These are phyloP conservation scores for Cheirogaleus major DNA, from an alignment of 2,797 vertebrate species.

Conservation along the genomic window DNA sequence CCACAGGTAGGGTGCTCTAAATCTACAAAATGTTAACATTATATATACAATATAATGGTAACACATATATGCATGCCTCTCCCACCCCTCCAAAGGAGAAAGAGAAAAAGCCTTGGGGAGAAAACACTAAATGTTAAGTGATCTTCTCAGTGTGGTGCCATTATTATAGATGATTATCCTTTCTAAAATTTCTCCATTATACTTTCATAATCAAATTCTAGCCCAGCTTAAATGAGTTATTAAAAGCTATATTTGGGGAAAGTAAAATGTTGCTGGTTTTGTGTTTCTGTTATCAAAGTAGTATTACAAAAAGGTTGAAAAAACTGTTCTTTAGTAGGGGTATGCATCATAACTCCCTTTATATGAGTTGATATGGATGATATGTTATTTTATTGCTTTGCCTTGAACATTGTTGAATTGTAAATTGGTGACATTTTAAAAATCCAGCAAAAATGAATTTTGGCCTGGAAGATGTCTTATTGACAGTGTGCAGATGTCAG, in stretches of 20 bases:
- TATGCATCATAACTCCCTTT: not conserved
- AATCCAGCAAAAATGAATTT: not conserved
- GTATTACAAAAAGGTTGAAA: not conserved
- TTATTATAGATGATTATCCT: not conserved
- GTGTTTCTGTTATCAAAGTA: conserved; percentile 33
- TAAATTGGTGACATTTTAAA: not conserved
- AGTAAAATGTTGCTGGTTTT: not conserved
- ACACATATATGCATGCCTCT: not conserved
- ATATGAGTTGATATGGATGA: not conserved
- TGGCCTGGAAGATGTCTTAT: not conserved
- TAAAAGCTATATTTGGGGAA: not conserved
- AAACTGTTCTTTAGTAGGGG: not conserved
- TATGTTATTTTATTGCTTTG: not conserved
- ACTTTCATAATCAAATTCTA: conserved; percentile 21
- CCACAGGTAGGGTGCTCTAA: not conserved
- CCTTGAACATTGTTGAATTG: not conserved
- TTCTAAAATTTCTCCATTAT: not conserved
- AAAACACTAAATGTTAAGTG: not conserved
- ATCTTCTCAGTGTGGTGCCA: not conserved
- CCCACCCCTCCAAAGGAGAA: not conserved
- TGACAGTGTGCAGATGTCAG: not conserved
- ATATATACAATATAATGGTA: not conserved
- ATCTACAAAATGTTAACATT: not conserved
- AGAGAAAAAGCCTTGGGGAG: not conserved
- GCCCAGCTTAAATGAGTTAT: not conserved